Conservation (phyloP, 1,140 invertebrate genomes). For the Lepidurus apus region DNA sequence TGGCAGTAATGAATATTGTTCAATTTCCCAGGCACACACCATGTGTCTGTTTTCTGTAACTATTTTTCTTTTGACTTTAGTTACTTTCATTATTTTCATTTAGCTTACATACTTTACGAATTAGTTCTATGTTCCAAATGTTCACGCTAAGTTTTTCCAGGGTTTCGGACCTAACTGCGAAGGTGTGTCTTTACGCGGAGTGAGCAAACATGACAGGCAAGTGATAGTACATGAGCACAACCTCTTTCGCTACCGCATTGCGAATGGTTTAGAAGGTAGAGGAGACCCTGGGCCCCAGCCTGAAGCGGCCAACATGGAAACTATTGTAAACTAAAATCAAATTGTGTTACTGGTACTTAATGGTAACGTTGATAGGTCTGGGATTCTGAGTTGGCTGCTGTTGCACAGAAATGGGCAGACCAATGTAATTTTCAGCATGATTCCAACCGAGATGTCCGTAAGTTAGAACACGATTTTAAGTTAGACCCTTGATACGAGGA, state of each 20-base stretch:
- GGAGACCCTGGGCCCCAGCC: constrained; percentile 59
- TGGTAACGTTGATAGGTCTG: constrained; percentile 36
- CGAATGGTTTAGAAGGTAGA: constrained; percentile 59
- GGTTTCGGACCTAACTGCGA: no score
- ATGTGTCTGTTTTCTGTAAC: no score
- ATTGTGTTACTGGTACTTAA: background rate
- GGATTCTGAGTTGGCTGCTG: constrained; percentile 45
- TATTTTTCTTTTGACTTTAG: no score
- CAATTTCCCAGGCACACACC: no score
- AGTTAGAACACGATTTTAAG: background rate
- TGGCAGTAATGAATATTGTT: no score
- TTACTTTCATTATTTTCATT: no score
- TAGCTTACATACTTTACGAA: no score
- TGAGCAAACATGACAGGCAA: background rate
- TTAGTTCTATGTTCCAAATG: no score
- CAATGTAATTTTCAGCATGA: constrained; percentile 46
- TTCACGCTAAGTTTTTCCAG: no score
- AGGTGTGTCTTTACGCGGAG: no score
- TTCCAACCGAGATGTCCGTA: constrained; percentile 30
- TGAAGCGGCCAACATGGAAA: constrained; percentile 67
- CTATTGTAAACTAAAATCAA: constrained; percentile 57
- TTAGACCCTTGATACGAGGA: no score
- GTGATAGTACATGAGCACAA: constrained; percentile 60
- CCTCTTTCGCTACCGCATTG: constrained; percentile 65
- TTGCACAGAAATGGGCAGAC: constrained; percentile 47